A percentile compares a stretch with the other conserved stretches of the same genome.
phyloP scores from a whole-genome alignment of 2,888 invertebrate species.

The Idaea biselata region DNA sequence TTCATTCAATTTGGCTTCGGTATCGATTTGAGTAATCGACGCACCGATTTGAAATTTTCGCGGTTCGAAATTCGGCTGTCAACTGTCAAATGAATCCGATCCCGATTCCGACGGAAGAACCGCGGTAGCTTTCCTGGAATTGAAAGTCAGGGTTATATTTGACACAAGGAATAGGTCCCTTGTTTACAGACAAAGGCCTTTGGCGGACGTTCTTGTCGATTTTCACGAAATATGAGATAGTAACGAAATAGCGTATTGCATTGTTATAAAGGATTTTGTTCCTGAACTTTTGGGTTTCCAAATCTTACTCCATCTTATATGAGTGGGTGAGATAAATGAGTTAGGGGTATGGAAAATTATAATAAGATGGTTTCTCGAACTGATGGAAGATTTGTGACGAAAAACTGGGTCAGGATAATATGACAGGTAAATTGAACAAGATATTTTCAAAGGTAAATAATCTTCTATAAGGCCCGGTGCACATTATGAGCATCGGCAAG shows the following conservation, averaged over 20 bases:
- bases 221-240: conserved; percentile 54
- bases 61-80: too few species aligned
- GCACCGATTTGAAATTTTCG: too few species aligned
- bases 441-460: not conserved
- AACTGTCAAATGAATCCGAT: too few species aligned
- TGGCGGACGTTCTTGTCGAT: conserved; percentile 43
- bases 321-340: conserved; percentile 13
- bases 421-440: not conserved
- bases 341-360: conserved; percentile 5
- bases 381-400: not conserved
- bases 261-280: conserved; percentile 42
- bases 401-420: not conserved
- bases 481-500: too few species aligned
- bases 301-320: conserved; percentile 8
- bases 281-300: conserved; percentile 19
- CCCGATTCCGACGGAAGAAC: too few species aligned
- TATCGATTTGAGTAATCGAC: too few species aligned
- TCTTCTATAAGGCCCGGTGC: too few species aligned
- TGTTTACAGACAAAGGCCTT: conserved; percentile 53
- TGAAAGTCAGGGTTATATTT: not conserved
- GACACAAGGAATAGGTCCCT: conserved; percentile 14
- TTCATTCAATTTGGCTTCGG: too few species aligned
- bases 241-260: conserved; percentile 43
- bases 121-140: too few species aligned
- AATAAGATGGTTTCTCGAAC: not conserved